phyloP scores from a whole-genome alignment of 2,113 vertebrate genomes.

The Eurypyga helias region DNA sequence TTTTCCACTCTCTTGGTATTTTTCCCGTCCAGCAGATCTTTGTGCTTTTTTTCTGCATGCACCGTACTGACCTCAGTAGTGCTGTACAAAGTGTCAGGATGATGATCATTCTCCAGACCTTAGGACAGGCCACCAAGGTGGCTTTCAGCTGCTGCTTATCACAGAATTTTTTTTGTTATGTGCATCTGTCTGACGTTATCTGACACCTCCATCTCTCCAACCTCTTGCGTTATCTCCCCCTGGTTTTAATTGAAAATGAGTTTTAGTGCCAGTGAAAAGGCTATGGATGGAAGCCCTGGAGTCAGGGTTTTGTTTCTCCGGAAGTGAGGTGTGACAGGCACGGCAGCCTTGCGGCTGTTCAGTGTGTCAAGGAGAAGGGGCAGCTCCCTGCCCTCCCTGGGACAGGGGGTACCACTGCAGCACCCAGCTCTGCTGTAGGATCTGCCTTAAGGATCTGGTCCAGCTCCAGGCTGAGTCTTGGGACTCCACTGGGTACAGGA shows the following conservation, averaged over 20 bases:
- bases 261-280: background rate
- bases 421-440: background rate
- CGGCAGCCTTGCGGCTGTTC: fast-evolving
- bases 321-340: background rate
- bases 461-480: background rate
- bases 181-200: background rate
- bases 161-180: background rate
- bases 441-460: background rate
- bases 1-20: fast-evolving
- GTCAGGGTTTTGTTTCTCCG: background rate
- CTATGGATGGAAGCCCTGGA: background rate
- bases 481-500: background rate
- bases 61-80: background rate
- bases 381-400: background rate
- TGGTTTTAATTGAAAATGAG: background rate
- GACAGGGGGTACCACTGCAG: no score
- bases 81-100: background rate
- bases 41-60: background rate
- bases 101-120: background rate
- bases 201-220: background rate
- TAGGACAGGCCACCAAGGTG: background rate
- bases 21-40: background rate
- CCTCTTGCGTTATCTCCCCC: background rate
- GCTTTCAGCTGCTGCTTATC: background rate
- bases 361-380: fast-evolving